phyloP scores from a whole-genome alignment of 2,888 invertebrate genomes.

The Sepiola atlantica region DNA sequence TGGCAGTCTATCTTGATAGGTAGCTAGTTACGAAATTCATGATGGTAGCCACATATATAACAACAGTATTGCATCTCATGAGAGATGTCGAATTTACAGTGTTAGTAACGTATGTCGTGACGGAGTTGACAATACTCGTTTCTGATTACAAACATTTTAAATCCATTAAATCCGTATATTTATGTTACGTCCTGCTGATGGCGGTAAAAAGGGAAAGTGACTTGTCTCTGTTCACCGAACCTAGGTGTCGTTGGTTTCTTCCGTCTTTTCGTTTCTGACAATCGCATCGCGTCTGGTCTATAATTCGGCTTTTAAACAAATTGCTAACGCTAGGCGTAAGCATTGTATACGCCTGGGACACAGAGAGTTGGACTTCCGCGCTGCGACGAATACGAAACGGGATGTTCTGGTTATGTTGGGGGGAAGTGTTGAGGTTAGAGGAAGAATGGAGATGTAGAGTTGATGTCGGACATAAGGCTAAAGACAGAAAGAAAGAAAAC shows the following conservation, averaged over 20 bases:
- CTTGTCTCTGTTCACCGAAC: background rate
- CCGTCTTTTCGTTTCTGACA: conserved; percentile 32
- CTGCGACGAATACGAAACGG: background rate
- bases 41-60: background rate
- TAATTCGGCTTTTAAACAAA: conserved; percentile 32
- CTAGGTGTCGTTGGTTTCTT: background rate
- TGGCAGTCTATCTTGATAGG: background rate
- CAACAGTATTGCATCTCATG: background rate
- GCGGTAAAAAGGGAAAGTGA: background rate
- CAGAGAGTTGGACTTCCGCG: background rate
- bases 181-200: background rate
- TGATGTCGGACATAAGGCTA: background rate
- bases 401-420: background rate
- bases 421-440: background rate
- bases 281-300: background rate
- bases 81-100: background rate
- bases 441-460: background rate
- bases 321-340: background rate
- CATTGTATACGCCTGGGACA: background rate
- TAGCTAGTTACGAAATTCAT: background rate
- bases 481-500: background rate
- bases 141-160: background rate
- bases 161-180: background rate
- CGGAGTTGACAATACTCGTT: background rate
- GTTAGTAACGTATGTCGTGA: background rate